Evolutionary conservation across 2,888 invertebrate species (phyloP).

Genomic region (Lissocephala sabroskyi): DNA sequence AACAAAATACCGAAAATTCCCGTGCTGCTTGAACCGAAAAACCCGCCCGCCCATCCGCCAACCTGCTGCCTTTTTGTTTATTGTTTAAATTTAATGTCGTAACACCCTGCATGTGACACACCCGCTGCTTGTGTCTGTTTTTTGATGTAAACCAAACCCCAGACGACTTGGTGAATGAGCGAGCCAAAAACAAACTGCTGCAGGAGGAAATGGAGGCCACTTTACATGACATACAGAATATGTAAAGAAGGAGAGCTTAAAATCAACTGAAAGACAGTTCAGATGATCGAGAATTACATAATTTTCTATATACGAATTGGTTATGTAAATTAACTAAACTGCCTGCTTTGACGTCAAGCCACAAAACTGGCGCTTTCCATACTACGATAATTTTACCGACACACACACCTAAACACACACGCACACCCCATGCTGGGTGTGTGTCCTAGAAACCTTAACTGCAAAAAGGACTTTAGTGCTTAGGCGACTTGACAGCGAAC

Average conservation of each 20-base stretch:
- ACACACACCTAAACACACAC: slow-evolving; percentile 14
- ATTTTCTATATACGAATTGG: too few relatives aligned
- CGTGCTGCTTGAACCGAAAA: slow-evolving; percentile 43
- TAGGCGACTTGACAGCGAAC: too few relatives aligned
- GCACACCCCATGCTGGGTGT: too few relatives aligned
- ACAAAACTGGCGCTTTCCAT: slow-evolving; percentile 64
- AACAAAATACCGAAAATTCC: slow-evolving; percentile 26
- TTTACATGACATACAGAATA: slow-evolving; percentile 98
- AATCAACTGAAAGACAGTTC: too few relatives aligned
- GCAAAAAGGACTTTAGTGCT: too few relatives aligned
- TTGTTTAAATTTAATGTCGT: slow-evolving; percentile 18
- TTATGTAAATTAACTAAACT: slow-evolving; percentile 57
- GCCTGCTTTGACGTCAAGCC: slow-evolving; percentile 61
- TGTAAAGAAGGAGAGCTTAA: slow-evolving; percentile 78
- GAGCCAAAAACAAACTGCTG: slow-evolving; percentile 96
- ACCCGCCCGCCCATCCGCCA: slow-evolving; percentile 28
- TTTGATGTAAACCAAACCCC: slow-evolving; percentile 21
- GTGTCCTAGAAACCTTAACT: too few relatives aligned
- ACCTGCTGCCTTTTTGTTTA: slow-evolving; percentile 28
- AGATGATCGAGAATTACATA: too few relatives aligned
- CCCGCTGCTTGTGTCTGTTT: slow-evolving; percentile 31
- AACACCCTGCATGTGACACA: slow-evolving; percentile 39
- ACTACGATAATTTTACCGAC: slow-evolving; percentile 44
- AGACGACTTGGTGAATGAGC: slow-evolving; percentile 96
- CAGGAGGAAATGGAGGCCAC: slow-evolving; percentile 99